Evolutionary conservation across 2,888 invertebrate genomes (phyloP), one percentile per base, ranked within the genome.

Genomic region (Caenorhabditis doughertyi): DNA sequence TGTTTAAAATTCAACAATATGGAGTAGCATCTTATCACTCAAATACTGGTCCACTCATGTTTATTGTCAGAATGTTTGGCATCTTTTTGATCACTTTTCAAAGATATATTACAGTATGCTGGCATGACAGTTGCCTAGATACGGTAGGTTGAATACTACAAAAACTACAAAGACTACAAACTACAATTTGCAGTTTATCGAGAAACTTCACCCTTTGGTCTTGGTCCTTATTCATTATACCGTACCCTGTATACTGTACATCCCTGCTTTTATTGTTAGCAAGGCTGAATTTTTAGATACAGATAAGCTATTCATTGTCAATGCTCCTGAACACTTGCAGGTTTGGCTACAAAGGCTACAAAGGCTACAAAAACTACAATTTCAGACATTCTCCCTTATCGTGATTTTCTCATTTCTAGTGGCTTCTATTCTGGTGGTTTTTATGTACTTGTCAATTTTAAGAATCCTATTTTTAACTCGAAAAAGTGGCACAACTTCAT

Each of bases 41-140:
- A 13, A 79, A 79, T 44, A 70, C 62, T 0, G 77, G 77, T 2
- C 77, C 77, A 3, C 47, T 79, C 0, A 18, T 79, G 9, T 79
- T 79, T 39, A 70, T 68, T 1, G 35, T 79, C 1, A 27, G 77
- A 32, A 60, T 79, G 47, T 79, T 79, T 27, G 77, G 77, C 1
- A 70, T 79, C 4, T 79, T 79, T 64, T 39, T 79, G 47, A 79
- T 79, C 23, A 64, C 70, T 25, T 51, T 35, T 18, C 77, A 79
- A 16, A 53, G 77, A 64, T 79, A 79, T 27, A n/a, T 64, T 27
- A 60, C 62, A 5, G 77, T 70, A 13, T 79, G 77, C 47, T 35
- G 64, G 18, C 67, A 53, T 21, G 47, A 39, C 0, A 55, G 70
- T 18, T n/a, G n/a, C 16, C 1, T 70, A 32, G 70, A 79, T 23